Conservation (phyloP, 2,888 invertebrate genomes). For the Eudasyphora cyanicolor region DNA sequence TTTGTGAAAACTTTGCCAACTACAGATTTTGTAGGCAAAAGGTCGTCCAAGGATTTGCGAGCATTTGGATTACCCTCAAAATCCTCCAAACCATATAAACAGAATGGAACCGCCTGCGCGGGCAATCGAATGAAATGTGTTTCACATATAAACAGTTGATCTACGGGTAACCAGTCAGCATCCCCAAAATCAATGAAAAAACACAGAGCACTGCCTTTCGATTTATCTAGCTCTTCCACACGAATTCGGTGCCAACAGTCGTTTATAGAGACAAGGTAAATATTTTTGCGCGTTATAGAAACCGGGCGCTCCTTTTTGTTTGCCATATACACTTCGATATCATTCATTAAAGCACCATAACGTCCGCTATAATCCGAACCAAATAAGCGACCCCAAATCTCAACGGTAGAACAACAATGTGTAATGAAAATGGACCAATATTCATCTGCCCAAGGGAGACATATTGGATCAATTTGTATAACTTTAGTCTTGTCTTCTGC, state of each 20-base stretch:
- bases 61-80: constrained; percentile 80
- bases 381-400: constrained; percentile 86
- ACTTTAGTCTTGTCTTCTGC: constrained; percentile 54
- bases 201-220: constrained; percentile 81
- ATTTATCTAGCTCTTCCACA: constrained; percentile 80
- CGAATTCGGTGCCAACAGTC: constrained; percentile 83
- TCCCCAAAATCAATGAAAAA: constrained; percentile 90
- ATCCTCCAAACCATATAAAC: constrained; percentile 86
- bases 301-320: constrained; percentile 70
- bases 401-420: constrained; percentile 83
- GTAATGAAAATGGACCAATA: constrained; percentile 84
- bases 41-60: constrained; percentile 75
- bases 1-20: constrained; percentile 82
- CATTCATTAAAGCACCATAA: constrained; percentile 81
- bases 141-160: constrained; percentile 83
- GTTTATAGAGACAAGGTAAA: constrained; percentile 79
- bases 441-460: constrained; percentile 73
- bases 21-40: constrained; percentile 82
- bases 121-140: constrained; percentile 84
- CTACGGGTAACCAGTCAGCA: constrained; percentile 82
- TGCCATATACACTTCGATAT: constrained; percentile 81
- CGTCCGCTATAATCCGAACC: constrained; percentile 83
- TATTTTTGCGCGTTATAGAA: constrained; percentile 71
- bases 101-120: constrained; percentile 87
- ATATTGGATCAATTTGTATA: constrained; percentile 69